Base-by-base conservation (phyloP, 2,113 vertebrate species). In the Podocnemis expansa region DNA sequence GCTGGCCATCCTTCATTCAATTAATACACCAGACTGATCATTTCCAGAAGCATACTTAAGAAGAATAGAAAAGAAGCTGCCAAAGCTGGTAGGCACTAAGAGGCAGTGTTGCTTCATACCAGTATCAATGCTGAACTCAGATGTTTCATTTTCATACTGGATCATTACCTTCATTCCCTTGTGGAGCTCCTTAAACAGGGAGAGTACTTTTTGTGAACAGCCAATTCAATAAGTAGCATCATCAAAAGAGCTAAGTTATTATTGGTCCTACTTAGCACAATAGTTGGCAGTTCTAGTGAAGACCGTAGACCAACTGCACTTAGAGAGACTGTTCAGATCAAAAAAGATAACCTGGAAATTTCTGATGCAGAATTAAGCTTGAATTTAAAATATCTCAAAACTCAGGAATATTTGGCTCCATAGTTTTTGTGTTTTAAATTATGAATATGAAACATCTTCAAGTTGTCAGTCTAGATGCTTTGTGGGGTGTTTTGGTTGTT, bases 381-480 rank as follows among this genome's bases (percentile, higher is more conserved):
- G 45, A 43, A 52, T 95, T 93, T 67, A 82, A 93, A 95, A 38
- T 27, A 34, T 16, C 34, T 8, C 60, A 67, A 67, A 43, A 38
- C 22, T 41, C 38, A 43, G 63, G 95, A 75, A 78, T 54, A 88
- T 93, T 96, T 96, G 52, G 80, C 95, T 91, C 49, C 63, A 90
- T 84, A 81, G 63, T 91, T 96, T 96, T 94, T 85, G 89, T 92
- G 43, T 75, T 87, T 95, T 95, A 86, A 90, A 97, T 84, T 96
- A 96, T 93, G 96, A 97, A 75, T 93, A 94, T 97, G 95, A 97
- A 97, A 96, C 96, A 96, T 97, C 97, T 89, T 96, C 91, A 97
- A 97, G 54, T 96, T 97, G 97, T 96, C 97, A 96, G 47, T 89
- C 95, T 89, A 78, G 0, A 93, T 93, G 95, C 79, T 95, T 98